phyloP scores from a whole-genome alignment of 2,888 invertebrate genomes.

The Scaptomyza parva region DNA sequence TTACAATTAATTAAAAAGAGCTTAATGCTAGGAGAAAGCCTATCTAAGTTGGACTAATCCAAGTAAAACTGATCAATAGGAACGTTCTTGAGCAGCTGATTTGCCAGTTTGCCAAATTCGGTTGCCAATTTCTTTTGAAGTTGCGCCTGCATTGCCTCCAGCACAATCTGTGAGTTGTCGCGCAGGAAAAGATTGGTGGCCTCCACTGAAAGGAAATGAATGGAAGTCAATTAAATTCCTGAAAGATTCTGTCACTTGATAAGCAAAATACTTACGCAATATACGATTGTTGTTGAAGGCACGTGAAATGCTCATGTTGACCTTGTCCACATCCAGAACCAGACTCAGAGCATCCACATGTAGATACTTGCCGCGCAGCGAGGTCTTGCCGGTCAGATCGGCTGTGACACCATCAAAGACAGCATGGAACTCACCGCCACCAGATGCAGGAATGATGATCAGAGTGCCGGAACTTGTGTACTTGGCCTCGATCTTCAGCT shows the following conservation, averaged over 20 bases:
- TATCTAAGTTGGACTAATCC: constrained; percentile 48
- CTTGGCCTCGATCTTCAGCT: constrained; percentile 88
- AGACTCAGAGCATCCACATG: constrained; percentile 88
- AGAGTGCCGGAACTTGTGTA: constrained; percentile 89
- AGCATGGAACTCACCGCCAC: constrained; percentile 89
- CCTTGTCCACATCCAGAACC: constrained; percentile 87
- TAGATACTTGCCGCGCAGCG: constrained; percentile 86
- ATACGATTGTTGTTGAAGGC: constrained; percentile 90
- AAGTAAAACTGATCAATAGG: constrained; percentile 87
- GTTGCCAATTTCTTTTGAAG: constrained; percentile 88
- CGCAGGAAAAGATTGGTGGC: constrained; percentile 90
- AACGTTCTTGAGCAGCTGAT: constrained; percentile 88
- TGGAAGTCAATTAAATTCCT: neutral
- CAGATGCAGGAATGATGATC: constrained; percentile 89
- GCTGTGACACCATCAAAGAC: constrained; percentile 87
- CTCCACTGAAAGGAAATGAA: constrained; percentile 86
- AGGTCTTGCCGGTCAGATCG: constrained; percentile 87
- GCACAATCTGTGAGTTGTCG: constrained; percentile 89
- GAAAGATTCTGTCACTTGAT: too few relatives aligned
- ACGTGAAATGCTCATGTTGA: constrained; percentile 88
- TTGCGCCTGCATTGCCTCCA: constrained; percentile 89
- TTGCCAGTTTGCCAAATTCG: constrained; percentile 88
- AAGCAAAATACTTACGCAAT: constrained; percentile 87
- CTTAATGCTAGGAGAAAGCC: constrained; percentile 36
- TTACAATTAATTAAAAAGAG: constrained; percentile 65